Evolutionary conservation across 2,113 vertebrate genomes (phyloP), one percentile per base, ranked within the genome.

Genomic region (Cromileptes altivelis): DNA sequence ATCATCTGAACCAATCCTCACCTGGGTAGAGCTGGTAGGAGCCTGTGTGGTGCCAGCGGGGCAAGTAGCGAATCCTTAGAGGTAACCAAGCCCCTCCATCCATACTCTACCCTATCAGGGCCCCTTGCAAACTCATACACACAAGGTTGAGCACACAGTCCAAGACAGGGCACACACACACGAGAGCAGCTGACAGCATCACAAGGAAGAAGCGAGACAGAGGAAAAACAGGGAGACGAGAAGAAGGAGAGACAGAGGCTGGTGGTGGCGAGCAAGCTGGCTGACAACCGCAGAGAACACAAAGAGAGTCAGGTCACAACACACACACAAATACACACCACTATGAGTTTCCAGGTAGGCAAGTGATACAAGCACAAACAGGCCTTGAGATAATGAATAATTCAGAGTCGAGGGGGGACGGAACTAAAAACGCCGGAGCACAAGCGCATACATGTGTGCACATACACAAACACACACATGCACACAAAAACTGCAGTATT

Each of bases 21-120:
- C 98, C 98, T 97, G 96, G 97, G 87, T 96, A 96, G 27, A 99
- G 97, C 95, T 96, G 97, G 57, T 99, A 99, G 84, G 96, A 99
- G 91, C 98, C 98, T 77, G 96, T 96, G 95, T 97, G 95, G 84
- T 97, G 97, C 97, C 97, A 98, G 71, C 92, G 96, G 86, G 97
- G 94, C 94, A 98, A 93, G 93, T 96, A 97, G 92, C 96, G 97
- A 93, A 96, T 97, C 93, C 95, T 95, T 88, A 96, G 93, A 78
- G 96, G 96, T 89, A 97, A 93, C 98, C 97, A 97, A 94, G 96
- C 94, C 94, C 96, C 97, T 79, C 96, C 95, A 92, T 97, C 97
- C 98, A 99, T 98, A 90, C 95, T 96, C 75, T 50, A 73, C 68
- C 70, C 85, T 75, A 75, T 58, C 67, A 79, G 85, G 76, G 71